phyloP scores from a whole-genome alignment of 2,113 vertebrate species.

The Chionomys nivalis region DNA sequence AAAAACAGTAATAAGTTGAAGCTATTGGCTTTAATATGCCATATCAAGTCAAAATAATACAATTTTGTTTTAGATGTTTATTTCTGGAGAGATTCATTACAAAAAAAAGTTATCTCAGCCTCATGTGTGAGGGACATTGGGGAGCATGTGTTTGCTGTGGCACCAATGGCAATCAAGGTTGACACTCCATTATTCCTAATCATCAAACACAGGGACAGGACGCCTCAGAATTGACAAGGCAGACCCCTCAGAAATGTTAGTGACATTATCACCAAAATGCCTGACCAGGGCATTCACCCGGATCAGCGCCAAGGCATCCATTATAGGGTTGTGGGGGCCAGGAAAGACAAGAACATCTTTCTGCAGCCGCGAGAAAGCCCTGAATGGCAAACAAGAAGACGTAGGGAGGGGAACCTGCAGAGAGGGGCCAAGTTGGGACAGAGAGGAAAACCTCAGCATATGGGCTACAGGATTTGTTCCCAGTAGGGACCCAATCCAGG shows the following conservation, averaged over 20 bases:
- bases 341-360: neutral
- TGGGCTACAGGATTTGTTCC: neutral
- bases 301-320: neutral
- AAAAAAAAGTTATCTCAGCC: neutral
- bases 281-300: neutral
- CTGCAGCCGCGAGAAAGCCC: neutral
- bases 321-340: neutral
- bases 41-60: neutral
- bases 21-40: neutral
- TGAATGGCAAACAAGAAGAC: neutral
- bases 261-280: neutral
- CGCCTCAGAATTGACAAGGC: neutral
- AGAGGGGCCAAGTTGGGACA: neutral
- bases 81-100: neutral
- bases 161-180: neutral
- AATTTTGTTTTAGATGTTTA: slow-evolving; percentile 6
- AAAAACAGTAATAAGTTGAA: neutral
- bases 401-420: no score
- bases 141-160: neutral
- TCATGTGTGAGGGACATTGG: neutral
- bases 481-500: accelerated
- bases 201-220: neutral
- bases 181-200: neutral
- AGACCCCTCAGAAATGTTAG: neutral
- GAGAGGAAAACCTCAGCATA: neutral